Conservation (phyloP, 2,797 vertebrate species). For the Xiphophorus birchmanni region DNA sequence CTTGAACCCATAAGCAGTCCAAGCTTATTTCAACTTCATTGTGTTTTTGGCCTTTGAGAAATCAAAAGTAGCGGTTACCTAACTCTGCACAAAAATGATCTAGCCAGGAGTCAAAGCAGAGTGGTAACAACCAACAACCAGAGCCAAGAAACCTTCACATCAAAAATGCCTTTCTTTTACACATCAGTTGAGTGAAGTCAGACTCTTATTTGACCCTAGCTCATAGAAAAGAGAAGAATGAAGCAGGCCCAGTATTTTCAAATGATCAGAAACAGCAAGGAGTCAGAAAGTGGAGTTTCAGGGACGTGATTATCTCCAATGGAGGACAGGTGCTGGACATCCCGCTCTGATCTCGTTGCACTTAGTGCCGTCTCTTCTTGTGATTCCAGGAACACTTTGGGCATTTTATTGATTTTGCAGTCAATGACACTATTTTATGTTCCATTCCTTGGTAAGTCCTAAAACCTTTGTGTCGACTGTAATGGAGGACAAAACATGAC, state of each 20-base stretch:
- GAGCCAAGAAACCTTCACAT: not conserved
- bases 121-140: not conserved
- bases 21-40: not conserved
- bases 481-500: not conserved
- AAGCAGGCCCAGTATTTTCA: not conserved
- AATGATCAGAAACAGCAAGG: not conserved
- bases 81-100: not conserved
- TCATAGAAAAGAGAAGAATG: not conserved
- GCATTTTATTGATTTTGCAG: conserved; percentile 1
- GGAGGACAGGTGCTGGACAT: not conserved
- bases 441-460: not conserved
- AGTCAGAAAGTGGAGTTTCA: not conserved
- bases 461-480: not conserved
- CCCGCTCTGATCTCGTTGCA: not conserved
- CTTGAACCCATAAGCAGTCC: not conserved
- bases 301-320: not conserved
- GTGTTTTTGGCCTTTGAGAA: not conserved
- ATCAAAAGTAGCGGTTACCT: not conserved
- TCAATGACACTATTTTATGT: not conserved
- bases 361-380: not conserved
- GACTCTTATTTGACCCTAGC: not conserved
- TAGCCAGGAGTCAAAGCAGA: not conserved
- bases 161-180: not conserved
- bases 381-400: not conserved
- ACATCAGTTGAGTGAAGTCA: not conserved